Percentiles rank a stretch among this genome's conserved stretches.
Evolutionary conservation across 2,113 vertebrate species (phyloP).

Genomic region (Lethenteron reissneri): DNA sequence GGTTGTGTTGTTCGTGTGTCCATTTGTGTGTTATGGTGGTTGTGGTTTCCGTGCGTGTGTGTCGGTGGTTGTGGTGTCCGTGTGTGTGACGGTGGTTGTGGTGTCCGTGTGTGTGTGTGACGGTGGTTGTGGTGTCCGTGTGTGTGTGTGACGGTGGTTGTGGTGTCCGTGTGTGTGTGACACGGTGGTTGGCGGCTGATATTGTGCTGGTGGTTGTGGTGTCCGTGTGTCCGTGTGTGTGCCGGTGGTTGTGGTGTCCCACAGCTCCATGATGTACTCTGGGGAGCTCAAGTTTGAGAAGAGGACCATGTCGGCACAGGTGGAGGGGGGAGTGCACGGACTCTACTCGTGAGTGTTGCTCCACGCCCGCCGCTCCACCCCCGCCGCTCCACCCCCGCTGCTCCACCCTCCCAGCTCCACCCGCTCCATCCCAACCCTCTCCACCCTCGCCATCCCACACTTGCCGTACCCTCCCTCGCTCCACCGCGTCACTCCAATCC

Average conservation of each 20-base stretch:
- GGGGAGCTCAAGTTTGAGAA: constrained; percentile 82
- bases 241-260: neutral
- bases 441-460: no score
- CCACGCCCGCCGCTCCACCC: constrained; percentile 6
- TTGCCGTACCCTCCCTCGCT: no score
- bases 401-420: no score
- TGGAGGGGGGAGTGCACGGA: constrained; percentile 64
- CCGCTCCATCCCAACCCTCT: no score
- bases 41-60: no score
- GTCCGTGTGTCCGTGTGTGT: constrained; percentile 1
- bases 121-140: neutral
- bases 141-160: neutral
- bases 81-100: no score
- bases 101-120: no score
- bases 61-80: neutral
- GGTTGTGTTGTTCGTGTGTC: no score
- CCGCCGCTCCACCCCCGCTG: neutral
- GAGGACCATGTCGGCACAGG: constrained; percentile 73
- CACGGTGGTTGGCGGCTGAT: no score
- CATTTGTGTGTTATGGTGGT: no score
- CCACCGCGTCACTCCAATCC: no score
- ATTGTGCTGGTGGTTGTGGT: neutral
- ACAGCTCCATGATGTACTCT: constrained; percentile 86
- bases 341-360: constrained; percentile 60
- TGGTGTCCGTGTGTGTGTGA: neutral